phyloP scores from a whole-genome alignment of 2,888 invertebrate species.

The Leucophenga maculata region DNA sequence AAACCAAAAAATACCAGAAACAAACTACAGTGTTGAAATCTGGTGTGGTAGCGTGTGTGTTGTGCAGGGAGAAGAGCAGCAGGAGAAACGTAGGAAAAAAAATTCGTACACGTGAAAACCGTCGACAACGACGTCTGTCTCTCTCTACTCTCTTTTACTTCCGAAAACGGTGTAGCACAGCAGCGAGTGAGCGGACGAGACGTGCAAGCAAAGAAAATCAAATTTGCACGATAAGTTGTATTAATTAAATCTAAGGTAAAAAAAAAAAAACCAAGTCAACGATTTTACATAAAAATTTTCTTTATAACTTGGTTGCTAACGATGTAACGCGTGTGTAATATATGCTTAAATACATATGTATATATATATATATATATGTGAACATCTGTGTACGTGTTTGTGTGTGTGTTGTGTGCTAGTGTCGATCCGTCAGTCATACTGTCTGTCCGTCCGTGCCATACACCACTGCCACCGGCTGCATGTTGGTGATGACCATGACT shows the following conservation, averaged over 20 bases:
- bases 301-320: not conserved
- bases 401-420: not conserved
- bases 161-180: constrained; percentile 13
- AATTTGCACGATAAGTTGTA: not conserved
- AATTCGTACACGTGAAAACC: constrained; percentile 17
- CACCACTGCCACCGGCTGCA: not conserved
- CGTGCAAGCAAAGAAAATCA: not conserved
- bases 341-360: not conserved
- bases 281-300: not conserved
- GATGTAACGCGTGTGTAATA: constrained; percentile 2
- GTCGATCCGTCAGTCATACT: not conserved
- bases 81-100: not conserved
- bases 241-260: not conserved
- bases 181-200: constrained; percentile 4
- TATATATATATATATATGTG: not conserved
- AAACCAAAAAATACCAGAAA: no score
- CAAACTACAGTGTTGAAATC: not conserved
- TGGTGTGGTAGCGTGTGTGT: not conserved
- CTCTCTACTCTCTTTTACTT: constrained; percentile 1
- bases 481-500: not conserved
- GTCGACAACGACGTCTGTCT: constrained; percentile 7
- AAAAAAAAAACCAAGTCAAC: not conserved
- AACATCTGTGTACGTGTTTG: not conserved
- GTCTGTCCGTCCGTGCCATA: constrained; percentile 6
- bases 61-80: not conserved